These are phyloP conservation scores for Syngnathus typhle DNA, from an alignment of 2,113 vertebrate species.

Conservation along the genomic window DNA sequence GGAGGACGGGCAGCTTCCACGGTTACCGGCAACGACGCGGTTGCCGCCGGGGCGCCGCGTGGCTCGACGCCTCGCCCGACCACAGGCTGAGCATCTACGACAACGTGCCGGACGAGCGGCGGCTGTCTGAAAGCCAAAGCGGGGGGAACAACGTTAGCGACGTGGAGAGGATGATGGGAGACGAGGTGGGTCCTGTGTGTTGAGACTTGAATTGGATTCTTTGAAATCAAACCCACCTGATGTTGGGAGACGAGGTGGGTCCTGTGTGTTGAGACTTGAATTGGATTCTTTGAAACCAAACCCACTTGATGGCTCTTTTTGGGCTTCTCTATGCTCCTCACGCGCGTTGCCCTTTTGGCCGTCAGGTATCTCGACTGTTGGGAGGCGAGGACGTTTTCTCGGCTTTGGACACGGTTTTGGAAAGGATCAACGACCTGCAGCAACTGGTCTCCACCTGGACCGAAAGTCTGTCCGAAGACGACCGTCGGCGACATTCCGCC, in stretches of 20 bases:
- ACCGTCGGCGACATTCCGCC: constrained; percentile 65
- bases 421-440: constrained; percentile 75
- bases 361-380: constrained; percentile 36
- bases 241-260: constrained; percentile 20
- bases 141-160: constrained; percentile 29
- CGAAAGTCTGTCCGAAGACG: constrained; percentile 72
- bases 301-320: neutral
- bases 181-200: constrained; percentile 29
- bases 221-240: neutral
- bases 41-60: neutral
- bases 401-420: constrained; percentile 77
- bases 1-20: constrained; percentile 83
- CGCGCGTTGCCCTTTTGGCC: no score
- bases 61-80: neutral
- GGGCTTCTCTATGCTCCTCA: no score
- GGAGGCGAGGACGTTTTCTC: constrained; percentile 74
- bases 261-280: neutral
- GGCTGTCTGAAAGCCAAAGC: constrained; percentile 21
- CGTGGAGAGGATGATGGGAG: neutral
- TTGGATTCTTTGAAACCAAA: no score
- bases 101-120: constrained; percentile 70
- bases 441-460: constrained; percentile 77
- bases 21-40: constrained; percentile 61
- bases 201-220: no score
- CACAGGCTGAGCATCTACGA: constrained; percentile 78